Evolutionary conservation across 2,888 invertebrate species (phyloP).

Genomic region (Lithophane semibrunnea): DNA sequence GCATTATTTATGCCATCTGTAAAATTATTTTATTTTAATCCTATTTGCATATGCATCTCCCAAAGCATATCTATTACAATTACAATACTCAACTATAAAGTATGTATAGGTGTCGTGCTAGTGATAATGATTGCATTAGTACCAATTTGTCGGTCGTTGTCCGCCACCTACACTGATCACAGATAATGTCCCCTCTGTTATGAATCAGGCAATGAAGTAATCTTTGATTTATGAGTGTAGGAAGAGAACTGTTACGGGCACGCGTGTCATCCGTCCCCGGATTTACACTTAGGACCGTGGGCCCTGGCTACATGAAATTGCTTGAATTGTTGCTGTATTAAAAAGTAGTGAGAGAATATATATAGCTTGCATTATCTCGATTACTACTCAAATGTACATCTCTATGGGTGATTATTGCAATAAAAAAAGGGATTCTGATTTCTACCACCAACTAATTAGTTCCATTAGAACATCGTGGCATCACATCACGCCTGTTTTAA

Average conservation of each 20-base stretch:
- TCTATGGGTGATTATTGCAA: neutral
- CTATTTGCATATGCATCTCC: neutral
- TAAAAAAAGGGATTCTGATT: neutral
- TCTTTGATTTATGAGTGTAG: conserved; percentile 64
- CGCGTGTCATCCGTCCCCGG: conserved; percentile 45
- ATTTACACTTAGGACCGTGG: conserved; percentile 14
- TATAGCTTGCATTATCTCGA: neutral
- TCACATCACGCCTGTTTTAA: no score
- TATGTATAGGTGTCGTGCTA: conserved; percentile 43
- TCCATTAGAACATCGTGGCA: neutral
- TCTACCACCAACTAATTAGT: neutral
- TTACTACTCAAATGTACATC: neutral
- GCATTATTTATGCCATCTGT: neutral
- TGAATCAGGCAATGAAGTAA: conserved; percentile 62
- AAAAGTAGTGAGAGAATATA: neutral
- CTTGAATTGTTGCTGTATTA: neutral
- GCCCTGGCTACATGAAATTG: conserved; percentile 1
- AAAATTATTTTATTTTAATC: neutral
- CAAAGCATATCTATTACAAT: conserved; percentile 21
- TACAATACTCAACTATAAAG: conserved; percentile 22
- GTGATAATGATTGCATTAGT: conserved; percentile 62
- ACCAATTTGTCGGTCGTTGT: conserved; percentile 68
- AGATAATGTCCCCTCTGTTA: conserved; percentile 58
- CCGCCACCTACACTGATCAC: conserved; percentile 68
- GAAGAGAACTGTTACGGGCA: conserved; percentile 55